phyloP scores from a whole-genome alignment of 1,140 invertebrate genomes.

The Drosophila suzukii region DNA sequence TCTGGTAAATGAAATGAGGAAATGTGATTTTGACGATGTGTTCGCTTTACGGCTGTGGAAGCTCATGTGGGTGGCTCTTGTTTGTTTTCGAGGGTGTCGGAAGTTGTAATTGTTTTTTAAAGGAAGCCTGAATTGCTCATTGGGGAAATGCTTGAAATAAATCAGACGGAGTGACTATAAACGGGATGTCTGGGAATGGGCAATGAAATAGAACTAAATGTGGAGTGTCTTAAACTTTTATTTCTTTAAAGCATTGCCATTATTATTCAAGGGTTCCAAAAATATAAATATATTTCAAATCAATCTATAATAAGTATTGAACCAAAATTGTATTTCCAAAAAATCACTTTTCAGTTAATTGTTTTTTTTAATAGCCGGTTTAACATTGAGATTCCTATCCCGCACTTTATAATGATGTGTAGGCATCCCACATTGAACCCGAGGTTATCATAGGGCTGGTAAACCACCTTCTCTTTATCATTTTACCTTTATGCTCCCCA shows the following conservation, averaged over 20 bases:
- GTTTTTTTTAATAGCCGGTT: too few species aligned
- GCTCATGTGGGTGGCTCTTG: slow-evolving; percentile 25
- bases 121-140: slow-evolving; percentile 75
- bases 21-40: slow-evolving; percentile 83
- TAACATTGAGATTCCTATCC: too few species aligned
- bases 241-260: too few species aligned
- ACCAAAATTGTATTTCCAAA: too few species aligned
- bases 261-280: background rate
- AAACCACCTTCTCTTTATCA: background rate
- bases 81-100: slow-evolving; percentile 36
- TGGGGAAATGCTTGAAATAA: slow-evolving; percentile 79
- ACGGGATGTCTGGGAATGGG: slow-evolving; percentile 3
- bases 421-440: background rate
- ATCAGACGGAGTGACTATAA: slow-evolving; percentile 45
- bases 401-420: too few species aligned
- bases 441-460: background rate
- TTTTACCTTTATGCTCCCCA: slow-evolving; percentile 8
- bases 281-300: background rate
- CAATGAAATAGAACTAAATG: slow-evolving; percentile 14
- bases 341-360: too few species aligned
- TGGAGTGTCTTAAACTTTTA: background rate
- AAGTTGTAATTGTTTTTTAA: slow-evolving; percentile 81
- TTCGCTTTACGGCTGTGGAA: slow-evolving; percentile 63
- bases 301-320: too few species aligned
- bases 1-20: slow-evolving; percentile 60